A percentile compares a stretch with the other conserved stretches of the same genome.
phyloP scores from a whole-genome alignment of 2,888 invertebrate genomes.

The Bembecia ichneumoniformis region DNA sequence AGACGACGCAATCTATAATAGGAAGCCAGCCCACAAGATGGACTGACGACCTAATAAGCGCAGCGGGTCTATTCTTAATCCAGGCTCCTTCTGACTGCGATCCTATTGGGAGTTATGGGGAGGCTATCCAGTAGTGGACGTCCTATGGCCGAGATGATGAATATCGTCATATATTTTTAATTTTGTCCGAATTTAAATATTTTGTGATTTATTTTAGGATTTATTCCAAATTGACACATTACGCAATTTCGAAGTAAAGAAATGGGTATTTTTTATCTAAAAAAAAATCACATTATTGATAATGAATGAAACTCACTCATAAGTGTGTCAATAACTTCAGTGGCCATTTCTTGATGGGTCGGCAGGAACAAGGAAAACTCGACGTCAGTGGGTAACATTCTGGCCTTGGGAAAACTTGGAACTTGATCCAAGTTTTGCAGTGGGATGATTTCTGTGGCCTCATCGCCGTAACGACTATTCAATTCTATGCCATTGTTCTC shows the following conservation, averaged over 20 bases:
- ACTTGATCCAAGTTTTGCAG: constrained; percentile 63
- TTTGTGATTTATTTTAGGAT: neutral
- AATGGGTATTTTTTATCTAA: no score
- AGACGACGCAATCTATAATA: no score
- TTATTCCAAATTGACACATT: neutral
- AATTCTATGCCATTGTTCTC: constrained; percentile 71
- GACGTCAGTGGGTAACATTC: constrained; percentile 70
- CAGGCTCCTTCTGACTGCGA: no score
- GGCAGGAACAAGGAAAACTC: constrained; percentile 84
- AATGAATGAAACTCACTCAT: constrained; percentile 64
- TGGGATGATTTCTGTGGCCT: constrained; percentile 61
- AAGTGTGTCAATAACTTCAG: constrained; percentile 77
- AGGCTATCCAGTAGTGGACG: no score
- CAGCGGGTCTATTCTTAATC: no score
- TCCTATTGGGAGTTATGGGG: no score
- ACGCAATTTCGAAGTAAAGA: neutral
- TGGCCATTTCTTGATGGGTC: constrained; percentile 79
- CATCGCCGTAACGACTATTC: constrained; percentile 74
- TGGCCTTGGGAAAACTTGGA: constrained; percentile 72
- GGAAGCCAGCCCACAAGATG: no score
- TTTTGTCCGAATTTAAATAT: no score
- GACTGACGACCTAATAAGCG: no score
- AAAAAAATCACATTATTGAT: no score
- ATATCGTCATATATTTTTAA: no score
- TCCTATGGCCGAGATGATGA: no score